A percentile compares a stretch with the other conserved stretches of the same genome.
phyloP scores from a whole-genome alignment of 2,113 vertebrate genomes.

The Pyrgilauda ruficollis region DNA sequence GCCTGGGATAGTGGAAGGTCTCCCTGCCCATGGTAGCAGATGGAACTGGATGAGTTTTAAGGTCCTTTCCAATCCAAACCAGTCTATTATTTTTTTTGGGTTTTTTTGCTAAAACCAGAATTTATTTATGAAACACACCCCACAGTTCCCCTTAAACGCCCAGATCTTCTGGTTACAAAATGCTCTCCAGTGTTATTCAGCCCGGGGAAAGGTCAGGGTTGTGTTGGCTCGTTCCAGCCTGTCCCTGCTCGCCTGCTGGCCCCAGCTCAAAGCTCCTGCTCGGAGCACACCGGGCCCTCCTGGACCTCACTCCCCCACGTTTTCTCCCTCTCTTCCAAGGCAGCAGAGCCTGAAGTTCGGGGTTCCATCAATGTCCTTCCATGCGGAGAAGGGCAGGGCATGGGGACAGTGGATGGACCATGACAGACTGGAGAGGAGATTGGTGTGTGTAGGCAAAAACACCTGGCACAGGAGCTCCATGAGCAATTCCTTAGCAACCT shows the following conservation, averaged over 20 bases:
- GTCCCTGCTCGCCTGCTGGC: not conserved
- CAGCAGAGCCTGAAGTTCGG: fast-evolving
- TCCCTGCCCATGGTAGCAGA: not conserved
- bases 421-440: not conserved
- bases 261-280: not conserved
- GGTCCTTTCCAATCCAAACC: not conserved
- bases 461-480: fast-evolving
- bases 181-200: not conserved
- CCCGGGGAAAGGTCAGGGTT: not conserved
- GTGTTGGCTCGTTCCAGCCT: fast-evolving
- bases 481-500: not conserved
- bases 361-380: not conserved
- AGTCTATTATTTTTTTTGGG: not conserved
- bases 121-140: not conserved
- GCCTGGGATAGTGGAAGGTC: fast-evolving
- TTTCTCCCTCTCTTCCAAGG: not conserved
- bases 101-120: not conserved
- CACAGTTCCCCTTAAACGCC: fast-evolving
- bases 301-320: fast-evolving
- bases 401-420: fast-evolving
- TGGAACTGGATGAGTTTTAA: not conserved
- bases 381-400: fast-evolving
- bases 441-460: fast-evolving
- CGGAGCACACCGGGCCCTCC: fast-evolving
- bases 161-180: not conserved